Base-by-base conservation (phyloP, 53 echinoderm and acorn worm species). In the Apostichopus leukothele region DNA sequence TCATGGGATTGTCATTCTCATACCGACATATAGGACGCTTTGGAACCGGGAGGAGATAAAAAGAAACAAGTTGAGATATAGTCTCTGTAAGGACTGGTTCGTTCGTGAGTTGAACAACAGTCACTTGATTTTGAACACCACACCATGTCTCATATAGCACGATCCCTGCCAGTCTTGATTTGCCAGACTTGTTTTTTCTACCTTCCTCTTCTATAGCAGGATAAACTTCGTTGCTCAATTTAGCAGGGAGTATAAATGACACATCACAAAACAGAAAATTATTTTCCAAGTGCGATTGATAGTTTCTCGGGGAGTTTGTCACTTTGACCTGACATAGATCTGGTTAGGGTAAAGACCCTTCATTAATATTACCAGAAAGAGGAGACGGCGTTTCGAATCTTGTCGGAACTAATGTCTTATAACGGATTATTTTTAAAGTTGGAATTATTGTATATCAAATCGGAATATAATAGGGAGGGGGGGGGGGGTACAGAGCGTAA, bases 221-320 rank as follows among this genome's bases (percentile, higher is more conserved):
- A 81, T 81, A 81, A 39, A 81, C 81, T 81, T 55, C 81, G 81
- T 81, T 81, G 81, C 81, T 81, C 81, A 81, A 81, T 81, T 81
- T 81, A 81, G 81, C 81, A 81, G n/a, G 81, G 81, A 81, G 81
- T 59, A 81, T 81, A 81, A 81, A 81, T 81, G 81, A 81, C 81
- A 81, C 81, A 81, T 81, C 60, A 53, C 81, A 81, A 81, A 39
- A 81, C 81, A 81, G 81, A 81, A 81, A 81, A 81, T 81, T 81
- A 81, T 81, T 81, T 39, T 81, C 81, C 81, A 54, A 81, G 81
- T 59, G 81, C 81, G 81, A 81, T 81, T 81, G 81, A 81, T 81
- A 81, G 81, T 81, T 81, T 81, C 81, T 81, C 51, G 55, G 81
- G 81, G 81, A 81, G 21, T 81, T 81, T 81, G 81, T 52, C 22